Conservation (phyloP, 2,113 vertebrate species). For the Aspiorhynchus laticeps region DNA sequence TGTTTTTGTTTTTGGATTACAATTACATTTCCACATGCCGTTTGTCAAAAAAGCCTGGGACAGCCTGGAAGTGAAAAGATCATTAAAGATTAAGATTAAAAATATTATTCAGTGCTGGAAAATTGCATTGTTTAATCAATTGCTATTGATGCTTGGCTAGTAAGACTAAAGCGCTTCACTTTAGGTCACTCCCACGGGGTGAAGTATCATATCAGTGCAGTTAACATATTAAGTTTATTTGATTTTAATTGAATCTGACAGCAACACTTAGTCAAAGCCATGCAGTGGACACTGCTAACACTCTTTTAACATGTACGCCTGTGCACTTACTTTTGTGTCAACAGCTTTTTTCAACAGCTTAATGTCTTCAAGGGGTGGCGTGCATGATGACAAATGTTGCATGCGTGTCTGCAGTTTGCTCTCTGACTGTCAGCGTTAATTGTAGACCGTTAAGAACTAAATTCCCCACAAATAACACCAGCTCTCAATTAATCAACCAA, state of each 20-base stretch:
- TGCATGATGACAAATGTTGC: slow-evolving; percentile 24
- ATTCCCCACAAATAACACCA: slow-evolving; percentile 13
- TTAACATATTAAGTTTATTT: neutral
- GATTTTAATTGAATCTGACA: neutral
- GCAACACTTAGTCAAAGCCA: slow-evolving; percentile 8
- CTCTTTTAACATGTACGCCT: neutral
- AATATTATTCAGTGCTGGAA: no score
- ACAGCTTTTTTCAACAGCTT: slow-evolving; percentile 12
- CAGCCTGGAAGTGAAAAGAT: no score
- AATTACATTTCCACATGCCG: no score
- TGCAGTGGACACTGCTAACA: neutral
- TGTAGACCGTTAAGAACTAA: neutral
- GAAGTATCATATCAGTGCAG: neutral
- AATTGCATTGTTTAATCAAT: no score
- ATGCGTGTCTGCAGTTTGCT: neutral
- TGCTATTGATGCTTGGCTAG: no score
- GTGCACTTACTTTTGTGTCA: slow-evolving; percentile 7
- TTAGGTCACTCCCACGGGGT: neutral
- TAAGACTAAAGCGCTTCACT: neutral
- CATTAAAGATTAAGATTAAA: no score
- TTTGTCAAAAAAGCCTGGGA: no score
- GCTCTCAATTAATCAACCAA: slow-evolving; percentile 27
- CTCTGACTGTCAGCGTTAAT: slow-evolving; percentile 1
- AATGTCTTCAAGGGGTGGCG: neutral
- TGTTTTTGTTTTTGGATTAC: no score